These are phyloP conservation scores for Lithodes maja DNA, from an alignment of 2,888 invertebrate genomes.

Conservation along the genomic window DNA sequence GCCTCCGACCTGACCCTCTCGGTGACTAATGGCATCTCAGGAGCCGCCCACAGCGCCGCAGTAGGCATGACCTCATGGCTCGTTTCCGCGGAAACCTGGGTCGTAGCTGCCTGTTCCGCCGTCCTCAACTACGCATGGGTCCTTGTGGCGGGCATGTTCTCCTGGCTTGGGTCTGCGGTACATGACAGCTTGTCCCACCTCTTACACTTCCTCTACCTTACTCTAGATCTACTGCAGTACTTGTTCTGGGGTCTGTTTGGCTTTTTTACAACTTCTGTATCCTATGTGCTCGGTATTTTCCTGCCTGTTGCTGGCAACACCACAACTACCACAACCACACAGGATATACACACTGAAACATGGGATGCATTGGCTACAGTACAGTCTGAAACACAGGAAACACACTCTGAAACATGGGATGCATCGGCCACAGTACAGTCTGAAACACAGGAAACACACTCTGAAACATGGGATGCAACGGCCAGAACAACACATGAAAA, in stretches of 20 bases:
- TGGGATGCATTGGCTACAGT: not conserved
- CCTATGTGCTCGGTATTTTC: slow-evolving; percentile 45
- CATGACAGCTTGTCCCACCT: slow-evolving; percentile 34
- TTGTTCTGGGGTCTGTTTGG: slow-evolving; percentile 31
- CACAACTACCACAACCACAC: slow-evolving; percentile 20
- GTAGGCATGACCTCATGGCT: slow-evolving; percentile 14
- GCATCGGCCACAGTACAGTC: not conserved
- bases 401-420: not conserved
- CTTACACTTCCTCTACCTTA: slow-evolving; percentile 37
- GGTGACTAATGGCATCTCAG: slow-evolving; percentile 38
- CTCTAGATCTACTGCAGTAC: slow-evolving; percentile 37
- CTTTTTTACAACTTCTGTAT: slow-evolving; percentile 47
- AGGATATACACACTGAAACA: not conserved
- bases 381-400: not conserved
- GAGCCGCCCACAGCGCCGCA: not conserved
- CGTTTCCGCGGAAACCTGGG: slow-evolving; percentile 15
- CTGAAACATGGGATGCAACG: slow-evolving; percentile 17
- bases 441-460: not conserved
- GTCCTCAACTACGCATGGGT: slow-evolving; percentile 30
- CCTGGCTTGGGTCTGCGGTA: slow-evolving; percentile 55
- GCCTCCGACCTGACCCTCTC: slow-evolving; percentile 37
- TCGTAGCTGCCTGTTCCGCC: slow-evolving; percentile 22
- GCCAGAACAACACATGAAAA: slow-evolving; percentile 9
- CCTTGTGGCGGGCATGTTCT: slow-evolving; percentile 37
- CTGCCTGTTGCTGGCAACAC: slow-evolving; percentile 26